Evolutionary conservation across 2,797 vertebrate species (phyloP), one percentile per base, ranked within the genome.

Genomic region (Uromys caudimaculatus): DNA sequence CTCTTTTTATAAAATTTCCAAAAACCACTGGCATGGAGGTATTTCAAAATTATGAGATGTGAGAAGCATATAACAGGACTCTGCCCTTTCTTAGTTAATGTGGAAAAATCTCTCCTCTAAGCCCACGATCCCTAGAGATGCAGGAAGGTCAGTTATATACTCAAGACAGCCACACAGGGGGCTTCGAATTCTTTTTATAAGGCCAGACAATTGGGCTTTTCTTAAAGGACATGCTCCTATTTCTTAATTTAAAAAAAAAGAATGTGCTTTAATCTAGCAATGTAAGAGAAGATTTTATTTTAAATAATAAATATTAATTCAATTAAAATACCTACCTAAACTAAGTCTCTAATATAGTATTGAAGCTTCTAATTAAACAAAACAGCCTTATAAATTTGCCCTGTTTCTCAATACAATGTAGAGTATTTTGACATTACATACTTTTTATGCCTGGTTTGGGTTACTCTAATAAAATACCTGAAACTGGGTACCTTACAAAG

Each of bases 311-410:
- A 87, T 29, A 50, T 32, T 86, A 91, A 35, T 86, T 87, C 89
- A 93, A 50, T 6, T 52, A 76, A 93, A 60, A 24, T 50, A 94
- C 4, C 27, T 76, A 81, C 73, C 56, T 71, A 85, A 81, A 38
- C 24, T 84, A 60, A 95, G 62, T 88, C 52, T 91, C 52, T 79
- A 41, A 73, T 71, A 83, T 78, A 12, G 23, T 58, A 95, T 82
- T 89, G 79, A 84, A 93, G 7, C 41, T 58, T 86, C 89, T 83
- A 47, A 38, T 60, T 95, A 93, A 95, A 91, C 58, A 78, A 78
- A 75, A 89, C 75, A 90, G 8, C 7, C 41, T 41, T 89, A 27
- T 62, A 58, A 84, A 58, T 89, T 47, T 94, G n/a, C 71, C 87
- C 16, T 47, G 1, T 62, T 95, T 90, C 77, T 94, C 54, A 86